phyloP scores from a whole-genome alignment of 2,888 invertebrate species.

The Bellardia pandia region DNA sequence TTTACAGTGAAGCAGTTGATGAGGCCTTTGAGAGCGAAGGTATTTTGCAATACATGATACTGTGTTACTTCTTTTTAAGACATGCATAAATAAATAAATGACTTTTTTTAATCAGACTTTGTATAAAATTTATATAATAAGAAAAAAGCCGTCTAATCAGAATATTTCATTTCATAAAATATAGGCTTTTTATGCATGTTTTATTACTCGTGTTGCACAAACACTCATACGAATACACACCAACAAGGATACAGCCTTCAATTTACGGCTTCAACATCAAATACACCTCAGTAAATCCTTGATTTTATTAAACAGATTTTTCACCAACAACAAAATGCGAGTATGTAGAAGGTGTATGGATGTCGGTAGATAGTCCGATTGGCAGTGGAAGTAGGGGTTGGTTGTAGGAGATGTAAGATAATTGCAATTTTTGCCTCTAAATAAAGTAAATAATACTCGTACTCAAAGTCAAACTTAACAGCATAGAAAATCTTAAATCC shows the following conservation, averaged over 20 bases:
- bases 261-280: slow-evolving; percentile 47
- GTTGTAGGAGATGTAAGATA: slow-evolving; percentile 42
- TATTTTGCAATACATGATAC: background rate
- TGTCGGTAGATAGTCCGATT: background rate
- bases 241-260: slow-evolving; percentile 26
- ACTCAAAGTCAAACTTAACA: slow-evolving; percentile 34
- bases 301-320: slow-evolving; percentile 47
- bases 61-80: background rate
- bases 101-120: slow-evolving; percentile 33
- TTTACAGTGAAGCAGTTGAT: too few species aligned
- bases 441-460: slow-evolving; percentile 18
- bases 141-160: slow-evolving; percentile 35
- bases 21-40: background rate
- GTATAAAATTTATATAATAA: slow-evolving; percentile 13
- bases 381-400: slow-evolving; percentile 1
- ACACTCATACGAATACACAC: background rate
- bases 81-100: slow-evolving; percentile 1
- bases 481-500: slow-evolving; percentile 55
- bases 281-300: slow-evolving; percentile 57
- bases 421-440: slow-evolving; percentile 55
- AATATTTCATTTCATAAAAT: slow-evolving; percentile 31
- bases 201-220: background rate
- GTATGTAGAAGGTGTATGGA: background rate
- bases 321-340: slow-evolving; percentile 16
- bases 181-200: slow-evolving; percentile 19